These are phyloP conservation scores for Camponotus floridanus DNA, from an alignment of 1,140 invertebrate species.

Conservation along the genomic window DNA sequence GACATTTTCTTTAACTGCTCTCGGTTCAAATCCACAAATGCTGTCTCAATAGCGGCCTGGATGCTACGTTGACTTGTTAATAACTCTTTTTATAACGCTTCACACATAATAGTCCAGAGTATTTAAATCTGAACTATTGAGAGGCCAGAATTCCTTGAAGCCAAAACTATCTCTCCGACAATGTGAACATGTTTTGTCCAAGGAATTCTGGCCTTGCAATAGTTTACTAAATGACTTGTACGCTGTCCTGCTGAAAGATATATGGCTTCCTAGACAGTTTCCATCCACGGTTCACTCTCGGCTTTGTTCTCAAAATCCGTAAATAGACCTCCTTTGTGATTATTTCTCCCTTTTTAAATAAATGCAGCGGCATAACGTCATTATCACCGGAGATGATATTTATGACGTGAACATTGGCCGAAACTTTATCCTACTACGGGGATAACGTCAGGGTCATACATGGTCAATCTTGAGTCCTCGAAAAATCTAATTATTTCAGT, in stretches of 20 bases:
- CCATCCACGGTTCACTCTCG: too few relatives aligned
- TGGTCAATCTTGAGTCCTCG: not conserved
- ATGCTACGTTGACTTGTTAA: not conserved
- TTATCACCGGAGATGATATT: too few relatives aligned
- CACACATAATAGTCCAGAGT: not conserved
- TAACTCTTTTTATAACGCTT: not conserved
- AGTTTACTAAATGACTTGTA: not conserved
- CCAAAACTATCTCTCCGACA: not conserved
- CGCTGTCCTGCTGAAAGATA: too few relatives aligned
- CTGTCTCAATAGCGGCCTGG: not conserved
- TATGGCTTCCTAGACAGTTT: too few relatives aligned
- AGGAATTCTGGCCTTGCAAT: too few relatives aligned
- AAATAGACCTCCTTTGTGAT: not conserved
- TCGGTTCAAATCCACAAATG: not conserved
- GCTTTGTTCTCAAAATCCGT: not conserved
- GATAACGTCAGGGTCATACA: not conserved
- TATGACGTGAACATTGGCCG: too few relatives aligned
- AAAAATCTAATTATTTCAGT: constrained; percentile 6
- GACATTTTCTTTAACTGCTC: not conserved
- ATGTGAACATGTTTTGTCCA: not conserved
- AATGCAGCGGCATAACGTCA: not conserved
- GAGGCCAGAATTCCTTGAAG: not conserved
- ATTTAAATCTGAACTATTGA: not conserved
- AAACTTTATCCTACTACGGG: too few relatives aligned
- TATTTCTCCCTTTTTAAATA: not conserved